Conservation (phyloP, 2,888 invertebrate species). For the Catotricha subobsoleta region DNA sequence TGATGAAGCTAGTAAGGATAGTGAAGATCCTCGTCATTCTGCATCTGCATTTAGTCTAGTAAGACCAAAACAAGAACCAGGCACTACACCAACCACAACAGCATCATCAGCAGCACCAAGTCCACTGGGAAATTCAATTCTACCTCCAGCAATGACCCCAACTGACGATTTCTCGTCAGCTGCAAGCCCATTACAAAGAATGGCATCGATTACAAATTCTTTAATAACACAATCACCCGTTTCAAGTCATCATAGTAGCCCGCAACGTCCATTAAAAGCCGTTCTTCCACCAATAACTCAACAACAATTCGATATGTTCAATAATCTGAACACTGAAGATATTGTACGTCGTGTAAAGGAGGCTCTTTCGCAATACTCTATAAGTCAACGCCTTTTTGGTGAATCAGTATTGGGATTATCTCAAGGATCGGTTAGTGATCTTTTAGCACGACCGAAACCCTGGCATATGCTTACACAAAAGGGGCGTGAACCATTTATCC, state of each 20-base stretch:
- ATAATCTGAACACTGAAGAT: slow-evolving; percentile 95
- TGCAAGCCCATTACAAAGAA: slow-evolving; percentile 86
- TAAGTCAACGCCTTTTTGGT: slow-evolving; percentile 94
- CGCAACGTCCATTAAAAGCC: slow-evolving; percentile 82
- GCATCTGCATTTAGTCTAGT: slow-evolving; percentile 74
- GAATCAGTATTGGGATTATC: slow-evolving; percentile 93
- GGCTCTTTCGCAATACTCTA: slow-evolving; percentile 85
- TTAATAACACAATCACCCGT: slow-evolving; percentile 79
- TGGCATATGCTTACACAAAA: slow-evolving; percentile 99
- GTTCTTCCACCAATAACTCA: slow-evolving; percentile 96
- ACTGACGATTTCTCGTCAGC: slow-evolving; percentile 70
- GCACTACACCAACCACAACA: slow-evolving; percentile 30
- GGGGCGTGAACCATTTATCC: slow-evolving; percentile 88
- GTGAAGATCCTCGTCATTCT: slow-evolving; percentile 35
- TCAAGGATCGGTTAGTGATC: slow-evolving; percentile 94
- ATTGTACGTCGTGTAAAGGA: slow-evolving; percentile 93
- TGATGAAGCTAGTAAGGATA: slow-evolving; percentile 45
- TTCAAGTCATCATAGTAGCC: slow-evolving; percentile 66
- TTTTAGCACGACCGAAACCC: slow-evolving; percentile 91
- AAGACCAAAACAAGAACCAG: slow-evolving; percentile 68
- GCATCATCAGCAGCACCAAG: slow-evolving; percentile 65
- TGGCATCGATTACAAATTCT: slow-evolving; percentile 96
- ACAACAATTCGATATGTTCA: slow-evolving; percentile 96
- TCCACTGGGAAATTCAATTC: slow-evolving; percentile 66
- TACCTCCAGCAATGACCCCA: slow-evolving; percentile 68